Evolutionary conservation across 2,888 invertebrate genomes (phyloP).

Genomic region (Agrochola lota): DNA sequence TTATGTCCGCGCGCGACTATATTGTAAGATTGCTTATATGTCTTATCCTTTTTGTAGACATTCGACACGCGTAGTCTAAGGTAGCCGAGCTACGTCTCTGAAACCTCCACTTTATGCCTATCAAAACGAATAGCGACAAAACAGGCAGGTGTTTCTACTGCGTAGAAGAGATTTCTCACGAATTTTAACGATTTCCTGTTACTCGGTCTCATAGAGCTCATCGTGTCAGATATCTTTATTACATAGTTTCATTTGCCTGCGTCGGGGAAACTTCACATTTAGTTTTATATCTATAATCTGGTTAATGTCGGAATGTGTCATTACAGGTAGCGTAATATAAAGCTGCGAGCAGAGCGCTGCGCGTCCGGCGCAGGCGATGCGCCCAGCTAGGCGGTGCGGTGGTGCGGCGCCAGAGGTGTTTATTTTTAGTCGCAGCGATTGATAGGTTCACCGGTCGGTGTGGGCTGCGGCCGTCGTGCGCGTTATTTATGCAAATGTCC

Average conservation of each 20-base stretch:
- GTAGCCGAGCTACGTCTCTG: conserved; percentile 26
- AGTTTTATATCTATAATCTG: conserved; percentile 84
- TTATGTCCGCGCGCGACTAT: conserved; percentile 86
- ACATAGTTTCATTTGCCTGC: conserved; percentile 82
- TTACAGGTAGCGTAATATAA: conserved; percentile 81
- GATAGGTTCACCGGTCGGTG: conserved; percentile 84
- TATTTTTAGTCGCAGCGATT: conserved; percentile 87
- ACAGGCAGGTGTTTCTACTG: conserved; percentile 72
- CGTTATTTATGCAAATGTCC: conserved; percentile 89
- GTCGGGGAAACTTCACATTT: conserved; percentile 80
- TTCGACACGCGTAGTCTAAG: conserved; percentile 68
- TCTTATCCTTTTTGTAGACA: conserved; percentile 78
- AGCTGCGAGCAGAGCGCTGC: conserved; percentile 65
- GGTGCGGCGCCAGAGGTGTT: conserved; percentile 79
- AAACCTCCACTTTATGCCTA: conserved; percentile 31
- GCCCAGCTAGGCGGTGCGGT: conserved; percentile 69
- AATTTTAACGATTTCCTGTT: conserved; percentile 90
- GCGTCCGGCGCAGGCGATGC: conserved; percentile 63
- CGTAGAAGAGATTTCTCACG: conserved; percentile 84
- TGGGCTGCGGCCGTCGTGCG: conserved; percentile 81
- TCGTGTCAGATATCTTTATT: conserved; percentile 85
- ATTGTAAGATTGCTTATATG: conserved; percentile 83
- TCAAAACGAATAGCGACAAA: conserved; percentile 63
- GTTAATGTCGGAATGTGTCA: conserved; percentile 82
- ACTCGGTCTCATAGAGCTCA: conserved; percentile 81